A percentile compares a stretch with the other conserved stretches of the same genome.
phyloP scores from a whole-genome alignment of 2,888 invertebrate genomes.

The Cryptocephalus primarius region DNA sequence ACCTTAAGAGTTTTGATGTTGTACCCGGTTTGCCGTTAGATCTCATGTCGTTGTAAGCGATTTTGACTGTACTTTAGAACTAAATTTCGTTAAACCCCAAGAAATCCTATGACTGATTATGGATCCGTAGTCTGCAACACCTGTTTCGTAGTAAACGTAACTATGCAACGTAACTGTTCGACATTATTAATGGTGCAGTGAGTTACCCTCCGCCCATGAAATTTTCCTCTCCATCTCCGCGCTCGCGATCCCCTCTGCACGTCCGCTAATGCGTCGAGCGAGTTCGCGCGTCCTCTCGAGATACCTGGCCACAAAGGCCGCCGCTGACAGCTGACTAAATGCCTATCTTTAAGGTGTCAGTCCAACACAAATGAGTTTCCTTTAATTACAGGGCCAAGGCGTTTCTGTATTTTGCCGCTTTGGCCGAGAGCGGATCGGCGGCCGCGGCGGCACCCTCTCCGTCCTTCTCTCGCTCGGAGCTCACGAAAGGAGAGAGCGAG shows the following conservation, averaged over 20 bases:
- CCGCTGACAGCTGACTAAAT: conserved; percentile 42
- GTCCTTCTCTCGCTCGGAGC: conserved; percentile 14
- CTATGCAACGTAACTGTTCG: too few relatives aligned
- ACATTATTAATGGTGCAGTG: too few relatives aligned
- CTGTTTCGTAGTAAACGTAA: too few relatives aligned
- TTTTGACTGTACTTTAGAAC: too few relatives aligned
- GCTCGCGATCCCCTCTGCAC: conserved; percentile 1
- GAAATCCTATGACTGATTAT: too few relatives aligned
- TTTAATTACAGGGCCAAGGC: conserved; percentile 39
- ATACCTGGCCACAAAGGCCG: conserved; percentile 33
- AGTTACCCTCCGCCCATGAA: too few relatives aligned
- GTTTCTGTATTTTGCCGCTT: conserved; percentile 35
- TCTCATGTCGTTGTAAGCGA: too few relatives aligned
- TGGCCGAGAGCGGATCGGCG: conserved; percentile 16
- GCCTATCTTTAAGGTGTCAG: conserved; percentile 42
- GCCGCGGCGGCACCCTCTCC: conserved; percentile 10
- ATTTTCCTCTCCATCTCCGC: not conserved
- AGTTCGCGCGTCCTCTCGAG: conserved; percentile 38
- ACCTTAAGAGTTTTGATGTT: too few relatives aligned
- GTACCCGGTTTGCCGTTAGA: too few relatives aligned
- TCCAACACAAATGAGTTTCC: conserved; percentile 40
- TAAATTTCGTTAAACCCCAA: too few relatives aligned
- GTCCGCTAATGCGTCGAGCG: conserved; percentile 26
- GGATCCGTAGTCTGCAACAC: too few relatives aligned
- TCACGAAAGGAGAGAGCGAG: not conserved